A percentile compares a stretch with the other conserved stretches of the same genome.
Conservation (phyloP, 2,888 invertebrate genomes). For the Trissolcus brochymenae region DNA sequence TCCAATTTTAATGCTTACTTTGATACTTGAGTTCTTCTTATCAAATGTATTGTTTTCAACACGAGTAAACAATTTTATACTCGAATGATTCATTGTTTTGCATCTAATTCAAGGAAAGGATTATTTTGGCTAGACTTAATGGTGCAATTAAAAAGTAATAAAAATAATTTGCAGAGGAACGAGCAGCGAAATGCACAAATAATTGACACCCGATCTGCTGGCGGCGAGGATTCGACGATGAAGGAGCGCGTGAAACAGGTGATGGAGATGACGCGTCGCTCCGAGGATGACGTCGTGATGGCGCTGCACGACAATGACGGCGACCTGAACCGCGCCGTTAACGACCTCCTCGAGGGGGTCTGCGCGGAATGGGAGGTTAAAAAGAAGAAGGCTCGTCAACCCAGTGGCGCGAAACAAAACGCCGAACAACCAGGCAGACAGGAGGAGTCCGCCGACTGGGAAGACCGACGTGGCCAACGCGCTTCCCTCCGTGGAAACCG, state of each 20-base stretch:
- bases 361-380: constrained; percentile 93
- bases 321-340: constrained; percentile 89
- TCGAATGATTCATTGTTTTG: too few species aligned
- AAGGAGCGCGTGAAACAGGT: constrained; percentile 86
- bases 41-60: too few species aligned
- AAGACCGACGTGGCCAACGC: constrained; percentile 74
- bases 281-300: constrained; percentile 93
- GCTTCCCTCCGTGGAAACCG: constrained; percentile 76
- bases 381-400: constrained; percentile 89
- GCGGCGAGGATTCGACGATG: constrained; percentile 80
- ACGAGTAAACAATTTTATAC: too few species aligned
- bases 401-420: constrained; percentile 77
- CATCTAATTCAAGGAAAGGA: too few species aligned
- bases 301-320: constrained; percentile 95
- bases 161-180: constrained; percentile 79
- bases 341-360: constrained; percentile 86
- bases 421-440: constrained; percentile 75
- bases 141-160: too few species aligned
- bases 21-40: too few species aligned
- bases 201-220: constrained; percentile 83
- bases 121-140: too few species aligned
- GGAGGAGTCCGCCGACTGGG: constrained; percentile 77
- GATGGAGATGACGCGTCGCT: constrained; percentile 92
- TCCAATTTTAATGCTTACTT: too few species aligned
- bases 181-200: constrained; percentile 92